Percentiles rank a stretch among this genome's conserved stretches.
These are phyloP conservation scores for Tenthredo scrophulariae DNA, from an alignment of 2,888 invertebrate genomes.

Conservation along the genomic window DNA sequence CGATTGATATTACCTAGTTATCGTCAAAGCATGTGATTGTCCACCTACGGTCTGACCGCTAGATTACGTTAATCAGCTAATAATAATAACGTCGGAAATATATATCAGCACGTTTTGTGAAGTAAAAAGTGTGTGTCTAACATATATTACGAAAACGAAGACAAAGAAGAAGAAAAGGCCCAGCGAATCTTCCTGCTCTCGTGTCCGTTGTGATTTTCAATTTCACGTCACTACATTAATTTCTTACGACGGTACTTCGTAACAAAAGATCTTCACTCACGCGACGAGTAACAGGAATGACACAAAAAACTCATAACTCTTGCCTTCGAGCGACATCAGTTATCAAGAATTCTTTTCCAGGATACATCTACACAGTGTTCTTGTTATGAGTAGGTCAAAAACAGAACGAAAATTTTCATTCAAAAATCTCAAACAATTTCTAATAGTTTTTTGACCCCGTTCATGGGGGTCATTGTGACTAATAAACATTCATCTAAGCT, in stretches of 20 bases:
- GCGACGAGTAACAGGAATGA: conserved; percentile 23
- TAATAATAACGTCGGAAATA: not conserved
- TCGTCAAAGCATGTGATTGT: not conserved
- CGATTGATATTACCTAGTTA: not conserved
- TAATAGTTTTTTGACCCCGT: not conserved
- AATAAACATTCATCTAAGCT: not conserved
- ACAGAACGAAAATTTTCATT: not conserved
- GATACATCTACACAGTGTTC: not conserved
- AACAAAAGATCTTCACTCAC: conserved; percentile 38
- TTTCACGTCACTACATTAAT: conserved; percentile 36
- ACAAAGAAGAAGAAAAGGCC: not conserved
- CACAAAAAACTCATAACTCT: conserved; percentile 33
- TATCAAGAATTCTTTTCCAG: not conserved
- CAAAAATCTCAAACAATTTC: not conserved
- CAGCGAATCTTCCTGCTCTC: not conserved
- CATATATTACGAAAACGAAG: not conserved
- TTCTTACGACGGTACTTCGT: not conserved
- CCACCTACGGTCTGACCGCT: not conserved
- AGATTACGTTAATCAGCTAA: not conserved
- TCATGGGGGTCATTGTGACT: not conserved
- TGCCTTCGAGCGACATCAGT: conserved; percentile 34
- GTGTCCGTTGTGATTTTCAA: conserved; percentile 25
- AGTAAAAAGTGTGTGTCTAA: not conserved
- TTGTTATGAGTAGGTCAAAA: not conserved
- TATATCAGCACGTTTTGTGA: not conserved